Evolutionary conservation across 2,113 vertebrate genomes (phyloP).

Genomic region (Setophaga coronata): DNA sequence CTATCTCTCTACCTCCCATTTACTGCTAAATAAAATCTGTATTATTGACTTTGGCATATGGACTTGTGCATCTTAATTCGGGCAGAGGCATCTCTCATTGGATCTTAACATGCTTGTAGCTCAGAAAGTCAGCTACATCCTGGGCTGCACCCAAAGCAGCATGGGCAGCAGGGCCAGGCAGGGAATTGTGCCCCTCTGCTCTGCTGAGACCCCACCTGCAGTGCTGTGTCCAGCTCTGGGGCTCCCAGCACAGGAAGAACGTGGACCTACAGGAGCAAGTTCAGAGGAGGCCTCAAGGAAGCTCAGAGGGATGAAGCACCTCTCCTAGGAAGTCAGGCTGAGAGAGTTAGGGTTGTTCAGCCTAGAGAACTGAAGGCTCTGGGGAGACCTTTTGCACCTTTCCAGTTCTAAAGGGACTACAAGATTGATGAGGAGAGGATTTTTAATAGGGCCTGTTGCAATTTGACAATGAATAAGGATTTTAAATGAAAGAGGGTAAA

Average conservation of each 20-base stretch:
- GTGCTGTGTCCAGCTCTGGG: not conserved
- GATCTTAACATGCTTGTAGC: not conserved
- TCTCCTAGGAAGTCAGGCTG: not conserved
- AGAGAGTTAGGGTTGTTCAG: not conserved
- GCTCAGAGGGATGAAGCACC: not conserved
- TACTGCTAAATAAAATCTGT: not conserved
- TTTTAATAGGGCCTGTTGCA: not conserved
- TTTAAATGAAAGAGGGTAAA: not conserved
- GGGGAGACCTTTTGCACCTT: not conserved
- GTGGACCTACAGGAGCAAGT: accelerated
- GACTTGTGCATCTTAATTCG: not conserved
- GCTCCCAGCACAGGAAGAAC: not conserved
- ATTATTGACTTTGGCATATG: not conserved
- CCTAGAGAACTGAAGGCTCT: not conserved
- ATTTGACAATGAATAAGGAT: not conserved
- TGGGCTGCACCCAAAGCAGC: not conserved
- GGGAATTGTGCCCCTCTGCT: not conserved
- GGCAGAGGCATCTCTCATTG: not conserved
- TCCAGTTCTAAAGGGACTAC: not conserved
- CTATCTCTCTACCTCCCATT: not conserved
- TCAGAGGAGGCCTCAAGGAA: not conserved
- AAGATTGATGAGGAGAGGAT: not conserved
- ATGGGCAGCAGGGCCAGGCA: not conserved
- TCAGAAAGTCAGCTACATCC: not conserved
- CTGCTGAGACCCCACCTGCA: not conserved